A percentile compares a stretch with the other conserved stretches of the same genome.
Conservation (phyloP, 2,888 invertebrate genomes). For the Trichogramma evanescens region DNA sequence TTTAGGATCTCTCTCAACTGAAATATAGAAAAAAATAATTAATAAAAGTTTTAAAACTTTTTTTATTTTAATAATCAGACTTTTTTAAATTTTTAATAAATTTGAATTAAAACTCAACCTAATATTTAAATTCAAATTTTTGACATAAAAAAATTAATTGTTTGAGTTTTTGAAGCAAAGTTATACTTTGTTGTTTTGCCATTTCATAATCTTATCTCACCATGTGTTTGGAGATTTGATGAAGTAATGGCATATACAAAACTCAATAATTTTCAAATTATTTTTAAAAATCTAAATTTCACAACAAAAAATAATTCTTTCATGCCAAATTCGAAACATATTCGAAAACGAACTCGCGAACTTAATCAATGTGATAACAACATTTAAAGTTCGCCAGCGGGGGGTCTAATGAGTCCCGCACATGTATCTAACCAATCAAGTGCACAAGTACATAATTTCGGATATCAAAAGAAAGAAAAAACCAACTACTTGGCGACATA, state of each 20-base stretch:
- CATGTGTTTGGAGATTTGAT: too few relatives aligned
- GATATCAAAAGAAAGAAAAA: not conserved
- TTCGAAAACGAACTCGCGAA: not conserved
- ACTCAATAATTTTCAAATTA: not conserved
- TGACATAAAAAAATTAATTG: not conserved
- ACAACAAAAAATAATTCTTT: not conserved
- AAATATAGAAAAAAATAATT: slow-evolving; percentile 23
- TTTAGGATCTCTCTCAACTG: slow-evolving; percentile 66
- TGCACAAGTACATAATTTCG: not conserved
- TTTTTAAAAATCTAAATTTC: not conserved
- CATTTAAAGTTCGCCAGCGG: too few relatives aligned
- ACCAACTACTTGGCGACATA: not conserved
- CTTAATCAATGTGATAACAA: not conserved
- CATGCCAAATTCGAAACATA: not conserved
- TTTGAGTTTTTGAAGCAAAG: not conserved
- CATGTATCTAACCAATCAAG: not conserved
- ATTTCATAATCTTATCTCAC: too few relatives aligned
- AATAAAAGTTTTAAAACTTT: not conserved
- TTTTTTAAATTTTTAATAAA: not conserved
- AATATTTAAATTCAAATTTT: not conserved
- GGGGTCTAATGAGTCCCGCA: too few relatives aligned
- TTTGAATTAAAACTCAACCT: not conserved
- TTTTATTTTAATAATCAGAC: not conserved
- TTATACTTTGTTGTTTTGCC: not conserved
- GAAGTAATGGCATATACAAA: not conserved